Conservation (phyloP, 2,797 vertebrate species). For the Varecia variegata region DNA sequence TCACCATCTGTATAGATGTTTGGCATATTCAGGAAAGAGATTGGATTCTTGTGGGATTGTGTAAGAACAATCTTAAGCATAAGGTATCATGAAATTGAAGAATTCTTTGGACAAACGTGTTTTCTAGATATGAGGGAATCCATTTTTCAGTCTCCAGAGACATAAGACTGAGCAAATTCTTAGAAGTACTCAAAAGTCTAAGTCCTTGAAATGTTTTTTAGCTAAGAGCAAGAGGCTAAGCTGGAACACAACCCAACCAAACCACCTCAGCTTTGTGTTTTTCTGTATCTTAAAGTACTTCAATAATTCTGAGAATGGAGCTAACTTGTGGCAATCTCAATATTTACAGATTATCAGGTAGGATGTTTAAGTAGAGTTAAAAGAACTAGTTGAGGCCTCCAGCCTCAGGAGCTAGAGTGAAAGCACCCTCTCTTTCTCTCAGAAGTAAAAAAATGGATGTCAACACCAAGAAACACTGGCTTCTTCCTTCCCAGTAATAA, state of each 20-base stretch:
- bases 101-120: background rate
- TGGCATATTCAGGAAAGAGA: background rate
- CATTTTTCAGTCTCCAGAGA: background rate
- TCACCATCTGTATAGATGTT: background rate
- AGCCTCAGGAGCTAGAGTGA: background rate
- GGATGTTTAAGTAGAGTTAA: background rate
- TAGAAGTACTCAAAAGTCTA: slow-evolving; percentile 26
- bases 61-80: background rate
- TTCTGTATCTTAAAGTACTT: background rate
- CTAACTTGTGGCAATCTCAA: background rate
- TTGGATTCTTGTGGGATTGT: background rate
- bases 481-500: background rate
- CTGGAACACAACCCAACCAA: background rate
- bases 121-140: background rate
- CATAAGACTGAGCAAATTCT: background rate
- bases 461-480: background rate
- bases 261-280: background rate
- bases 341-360: background rate
- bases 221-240: background rate
- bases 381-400: background rate
- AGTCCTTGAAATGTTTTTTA: slow-evolving; percentile 18
- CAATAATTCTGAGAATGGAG: background rate
- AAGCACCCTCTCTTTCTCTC: background rate
- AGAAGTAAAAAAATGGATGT: background rate
- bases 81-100: background rate